phyloP scores from a whole-genome alignment of 2,888 invertebrate genomes.

The Tubulanus polymorphus region DNA sequence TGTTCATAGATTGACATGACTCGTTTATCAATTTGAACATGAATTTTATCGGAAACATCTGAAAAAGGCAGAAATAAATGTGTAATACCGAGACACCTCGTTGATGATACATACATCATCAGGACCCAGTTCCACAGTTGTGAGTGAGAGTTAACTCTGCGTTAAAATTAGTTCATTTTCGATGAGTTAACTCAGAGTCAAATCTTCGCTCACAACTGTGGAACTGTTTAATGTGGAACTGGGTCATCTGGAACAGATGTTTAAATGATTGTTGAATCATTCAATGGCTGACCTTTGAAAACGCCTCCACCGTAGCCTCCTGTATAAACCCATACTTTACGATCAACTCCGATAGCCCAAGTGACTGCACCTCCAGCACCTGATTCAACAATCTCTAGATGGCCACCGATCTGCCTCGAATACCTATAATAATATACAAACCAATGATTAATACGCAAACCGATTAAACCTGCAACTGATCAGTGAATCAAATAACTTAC shows the following conservation, averaged over 20 bases:
- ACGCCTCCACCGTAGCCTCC: slow-evolving; percentile 84
- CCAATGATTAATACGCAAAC: not conserved
- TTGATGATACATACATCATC: too few relatives aligned
- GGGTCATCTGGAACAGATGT: not conserved
- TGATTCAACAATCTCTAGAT: slow-evolving; percentile 73
- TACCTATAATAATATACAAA: slow-evolving; percentile 58
- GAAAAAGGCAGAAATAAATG: too few relatives aligned
- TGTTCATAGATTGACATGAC: slow-evolving; percentile 89
- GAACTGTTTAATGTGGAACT: not conserved
- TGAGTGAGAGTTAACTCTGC: too few relatives aligned
- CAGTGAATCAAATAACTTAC: too few relatives aligned
- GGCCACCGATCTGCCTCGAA: slow-evolving; percentile 85
- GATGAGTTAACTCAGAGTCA: too few relatives aligned
- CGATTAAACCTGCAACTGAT: too few relatives aligned
- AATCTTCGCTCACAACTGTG: too few relatives aligned
- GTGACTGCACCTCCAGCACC: slow-evolving; percentile 71
- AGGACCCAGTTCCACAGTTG: too few relatives aligned
- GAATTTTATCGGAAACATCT: too few relatives aligned
- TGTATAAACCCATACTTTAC: slow-evolving; percentile 83
- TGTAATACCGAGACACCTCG: too few relatives aligned
- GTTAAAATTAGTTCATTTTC: too few relatives aligned
- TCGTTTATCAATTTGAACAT: slow-evolving; percentile 79
- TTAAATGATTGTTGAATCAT: not conserved
- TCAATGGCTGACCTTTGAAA: slow-evolving; percentile 62
- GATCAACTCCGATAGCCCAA: slow-evolving; percentile 89